Evolutionary conservation across 2,113 vertebrate species (phyloP).

Genomic region (Furnarius figulus): DNA sequence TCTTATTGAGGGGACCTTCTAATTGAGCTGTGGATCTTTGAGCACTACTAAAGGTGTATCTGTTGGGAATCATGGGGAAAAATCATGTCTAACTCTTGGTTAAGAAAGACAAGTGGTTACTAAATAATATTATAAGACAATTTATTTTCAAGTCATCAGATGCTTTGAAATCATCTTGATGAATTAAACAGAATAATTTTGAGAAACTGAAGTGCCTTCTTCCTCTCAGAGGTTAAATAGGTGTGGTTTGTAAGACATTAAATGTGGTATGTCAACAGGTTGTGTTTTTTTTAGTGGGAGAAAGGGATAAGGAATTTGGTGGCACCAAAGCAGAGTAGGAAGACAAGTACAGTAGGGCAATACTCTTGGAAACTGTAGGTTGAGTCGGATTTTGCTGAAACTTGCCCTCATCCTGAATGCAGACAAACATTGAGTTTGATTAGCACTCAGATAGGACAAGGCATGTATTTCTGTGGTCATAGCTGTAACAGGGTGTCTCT

Average conservation of each 20-base stretch:
- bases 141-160: neutral
- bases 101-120: neutral
- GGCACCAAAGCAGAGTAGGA: neutral
- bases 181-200: neutral
- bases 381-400: neutral
- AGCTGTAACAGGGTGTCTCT: neutral
- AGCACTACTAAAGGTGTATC: neutral
- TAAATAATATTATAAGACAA: neutral
- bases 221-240: neutral
- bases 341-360: neutral
- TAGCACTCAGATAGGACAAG: neutral
- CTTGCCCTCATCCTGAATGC: neutral
- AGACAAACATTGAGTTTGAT: neutral
- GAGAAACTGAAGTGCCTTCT: neutral
- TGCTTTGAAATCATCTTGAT: neutral
- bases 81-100: neutral
- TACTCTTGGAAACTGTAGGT: neutral
- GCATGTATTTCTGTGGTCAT: neutral
- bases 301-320: fast-evolving
- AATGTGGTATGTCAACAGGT: neutral
- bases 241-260: neutral
- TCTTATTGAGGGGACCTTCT: neutral
- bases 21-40: neutral
- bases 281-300: no score
- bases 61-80: neutral